A percentile compares a stretch with the other conserved stretches of the same genome.
Conservation (phyloP, 2,797 vertebrate species). For the Rhodeus uyekii region DNA sequence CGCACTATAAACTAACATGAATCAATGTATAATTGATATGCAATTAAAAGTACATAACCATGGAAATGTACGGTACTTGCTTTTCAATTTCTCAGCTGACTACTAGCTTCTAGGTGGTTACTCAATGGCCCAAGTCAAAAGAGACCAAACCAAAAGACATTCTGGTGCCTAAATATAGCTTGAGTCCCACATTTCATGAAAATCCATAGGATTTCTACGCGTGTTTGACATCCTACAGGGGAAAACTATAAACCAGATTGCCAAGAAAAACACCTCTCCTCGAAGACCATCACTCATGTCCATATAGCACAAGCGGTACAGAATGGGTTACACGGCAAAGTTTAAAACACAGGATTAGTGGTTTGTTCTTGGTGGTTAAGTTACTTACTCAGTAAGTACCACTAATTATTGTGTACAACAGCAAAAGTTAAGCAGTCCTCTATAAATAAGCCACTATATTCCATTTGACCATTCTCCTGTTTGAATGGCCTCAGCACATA, state of each 20-base stretch:
- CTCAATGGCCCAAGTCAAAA: background rate
- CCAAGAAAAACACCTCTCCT: background rate
- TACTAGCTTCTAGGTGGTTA: too few relatives aligned
- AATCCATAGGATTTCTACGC: background rate
- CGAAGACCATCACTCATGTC: background rate
- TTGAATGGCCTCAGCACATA: background rate
- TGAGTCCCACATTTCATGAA: background rate
- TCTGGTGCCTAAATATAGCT: background rate
- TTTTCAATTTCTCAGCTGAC: too few relatives aligned
- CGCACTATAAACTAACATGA: too few relatives aligned
- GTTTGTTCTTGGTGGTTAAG: too few relatives aligned
- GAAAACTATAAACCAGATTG: background rate
- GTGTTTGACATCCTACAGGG: background rate
- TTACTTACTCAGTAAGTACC: background rate
- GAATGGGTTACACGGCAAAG: background rate
- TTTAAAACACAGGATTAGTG: background rate
- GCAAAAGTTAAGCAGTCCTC: slow-evolving; percentile 8
- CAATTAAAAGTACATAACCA: too few relatives aligned
- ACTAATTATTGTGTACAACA: slow-evolving; percentile 10
- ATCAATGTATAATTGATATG: too few relatives aligned
- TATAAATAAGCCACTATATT: slow-evolving; percentile 27
- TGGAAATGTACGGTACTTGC: too few relatives aligned
- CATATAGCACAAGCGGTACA: background rate
- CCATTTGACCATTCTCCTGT: slow-evolving; percentile 7
- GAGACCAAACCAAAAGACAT: background rate